Percentiles rank a stretch among this genome's conserved stretches.
Conservation (phyloP, 2,113 vertebrate species). For the Notothenia coriiceps region DNA sequence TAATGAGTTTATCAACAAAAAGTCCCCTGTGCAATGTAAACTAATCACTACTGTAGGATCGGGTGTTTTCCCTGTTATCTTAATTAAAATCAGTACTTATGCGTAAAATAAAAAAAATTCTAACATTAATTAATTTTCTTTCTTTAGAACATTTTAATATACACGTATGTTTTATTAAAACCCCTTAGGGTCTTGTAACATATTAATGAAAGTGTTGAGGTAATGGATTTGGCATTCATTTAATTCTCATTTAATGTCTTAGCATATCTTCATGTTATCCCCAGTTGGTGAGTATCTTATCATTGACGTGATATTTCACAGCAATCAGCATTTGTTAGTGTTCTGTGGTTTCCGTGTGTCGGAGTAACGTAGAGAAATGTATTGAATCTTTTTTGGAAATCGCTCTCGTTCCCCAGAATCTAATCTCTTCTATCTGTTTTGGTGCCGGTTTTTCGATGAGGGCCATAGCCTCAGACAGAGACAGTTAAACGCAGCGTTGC, state of each 20-base stretch:
- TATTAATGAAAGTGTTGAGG: neutral
- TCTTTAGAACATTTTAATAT: neutral
- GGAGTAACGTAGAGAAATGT: too few species aligned
- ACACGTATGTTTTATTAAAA: too few species aligned
- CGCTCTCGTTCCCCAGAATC: neutral
- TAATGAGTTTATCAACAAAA: neutral
- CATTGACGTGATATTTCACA: neutral
- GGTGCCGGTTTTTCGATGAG: conserved; percentile 14
- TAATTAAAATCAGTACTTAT: neutral
- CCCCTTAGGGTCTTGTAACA: too few species aligned
- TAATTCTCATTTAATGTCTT: neutral
- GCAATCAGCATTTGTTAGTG: neutral
- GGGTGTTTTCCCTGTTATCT: neutral
- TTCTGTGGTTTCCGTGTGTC: conserved; percentile 16
- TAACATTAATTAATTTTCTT: too few species aligned
- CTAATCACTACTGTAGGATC: neutral
- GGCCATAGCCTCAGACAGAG: conserved; percentile 28
- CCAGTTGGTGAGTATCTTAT: neutral
- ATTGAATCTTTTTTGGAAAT: conserved; percentile 28
- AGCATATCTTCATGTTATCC: neutral
- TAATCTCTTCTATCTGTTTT: conserved; percentile 36
- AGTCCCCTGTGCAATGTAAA: neutral
- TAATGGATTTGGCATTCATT: neutral
- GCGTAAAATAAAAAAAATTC: neutral
- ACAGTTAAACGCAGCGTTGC: conserved; percentile 26